Percentiles rank a stretch among this genome's conserved stretches.
Evolutionary conservation across 1,140 invertebrate genomes (phyloP).

Genomic region (Trichomalopsis sarcophagae): DNA sequence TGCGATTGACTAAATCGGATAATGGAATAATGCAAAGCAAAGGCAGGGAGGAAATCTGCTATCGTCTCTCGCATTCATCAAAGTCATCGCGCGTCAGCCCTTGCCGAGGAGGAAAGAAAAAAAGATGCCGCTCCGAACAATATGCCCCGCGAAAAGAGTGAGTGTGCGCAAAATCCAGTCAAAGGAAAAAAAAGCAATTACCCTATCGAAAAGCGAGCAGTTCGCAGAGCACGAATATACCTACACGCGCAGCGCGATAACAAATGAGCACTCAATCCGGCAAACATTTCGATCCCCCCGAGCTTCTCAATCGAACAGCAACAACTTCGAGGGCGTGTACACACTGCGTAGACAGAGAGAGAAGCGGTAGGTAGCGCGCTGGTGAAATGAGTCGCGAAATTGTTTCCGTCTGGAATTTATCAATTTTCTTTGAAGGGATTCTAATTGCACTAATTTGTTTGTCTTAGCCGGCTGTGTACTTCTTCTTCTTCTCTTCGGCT

Average conservation of each 20-base stretch:
- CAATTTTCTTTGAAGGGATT: conserved; percentile 75
- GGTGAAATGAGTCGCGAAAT: conserved; percentile 75
- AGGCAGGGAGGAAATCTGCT: conserved; percentile 14
- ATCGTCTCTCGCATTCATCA: conserved; percentile 32
- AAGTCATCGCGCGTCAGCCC: conserved; percentile 22
- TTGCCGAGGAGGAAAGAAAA: neutral
- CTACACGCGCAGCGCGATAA: conserved; percentile 49
- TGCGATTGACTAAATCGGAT: neutral
- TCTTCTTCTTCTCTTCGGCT: conserved; percentile 50
- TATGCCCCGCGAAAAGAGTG: conserved; percentile 29
- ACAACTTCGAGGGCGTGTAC: neutral
- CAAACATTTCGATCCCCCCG: conserved; percentile 59
- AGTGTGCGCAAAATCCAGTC: conserved; percentile 8
- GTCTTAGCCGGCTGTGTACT: conserved; percentile 57
- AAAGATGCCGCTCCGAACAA: conserved; percentile 41
- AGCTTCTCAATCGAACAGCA: neutral
- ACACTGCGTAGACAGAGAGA: neutral
- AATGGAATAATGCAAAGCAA: conserved; percentile 17
- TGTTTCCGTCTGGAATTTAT: conserved; percentile 75
- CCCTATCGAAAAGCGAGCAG: conserved; percentile 2
- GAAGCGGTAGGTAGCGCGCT: neutral
- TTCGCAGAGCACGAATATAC: no score
- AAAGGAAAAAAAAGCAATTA: conserved; percentile 48
- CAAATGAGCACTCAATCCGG: conserved; percentile 67
- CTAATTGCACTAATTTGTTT: conserved; percentile 76